Conservation (phyloP, 2,113 vertebrate species). For the Anolis sagrei region DNA sequence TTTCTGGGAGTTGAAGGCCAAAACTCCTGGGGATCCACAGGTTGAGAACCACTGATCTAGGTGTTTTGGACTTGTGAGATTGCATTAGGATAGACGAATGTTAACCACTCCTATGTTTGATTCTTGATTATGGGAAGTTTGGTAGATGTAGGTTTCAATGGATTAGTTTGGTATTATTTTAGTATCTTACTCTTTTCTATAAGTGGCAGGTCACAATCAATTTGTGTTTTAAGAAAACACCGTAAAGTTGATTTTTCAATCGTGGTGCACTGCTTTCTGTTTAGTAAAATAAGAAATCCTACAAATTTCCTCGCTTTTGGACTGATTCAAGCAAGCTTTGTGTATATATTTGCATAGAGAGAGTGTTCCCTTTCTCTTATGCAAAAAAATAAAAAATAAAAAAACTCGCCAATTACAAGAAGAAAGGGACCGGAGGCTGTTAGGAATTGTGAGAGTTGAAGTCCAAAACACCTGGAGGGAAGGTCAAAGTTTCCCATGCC, state of each 20-base stretch:
- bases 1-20: too few relatives aligned
- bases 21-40: too few relatives aligned
- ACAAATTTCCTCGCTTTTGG: constrained; percentile 36
- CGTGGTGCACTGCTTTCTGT: constrained; percentile 24
- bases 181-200: background rate
- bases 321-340: constrained; percentile 43
- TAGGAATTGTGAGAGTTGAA: too few relatives aligned
- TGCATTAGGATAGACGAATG: background rate
- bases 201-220: constrained; percentile 21
- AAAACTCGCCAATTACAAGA: constrained; percentile 38
- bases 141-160: background rate
- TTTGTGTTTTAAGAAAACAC: constrained; percentile 38
- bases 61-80: too few relatives aligned
- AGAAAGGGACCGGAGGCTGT: too few relatives aligned
- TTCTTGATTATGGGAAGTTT: background rate
- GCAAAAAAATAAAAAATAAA: constrained; percentile 52
- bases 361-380: constrained; percentile 45
- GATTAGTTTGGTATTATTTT: background rate
- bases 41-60: too few relatives aligned
- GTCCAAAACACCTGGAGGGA: too few relatives aligned
- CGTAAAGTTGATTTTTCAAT: constrained; percentile 1
- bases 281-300: background rate
- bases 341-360: constrained; percentile 27
- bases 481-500: too few relatives aligned
- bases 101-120: constrained; percentile 11